These are phyloP conservation scores for Rhombomys opimus DNA, from an alignment of 2,113 vertebrate genomes.

Conservation along the genomic window DNA sequence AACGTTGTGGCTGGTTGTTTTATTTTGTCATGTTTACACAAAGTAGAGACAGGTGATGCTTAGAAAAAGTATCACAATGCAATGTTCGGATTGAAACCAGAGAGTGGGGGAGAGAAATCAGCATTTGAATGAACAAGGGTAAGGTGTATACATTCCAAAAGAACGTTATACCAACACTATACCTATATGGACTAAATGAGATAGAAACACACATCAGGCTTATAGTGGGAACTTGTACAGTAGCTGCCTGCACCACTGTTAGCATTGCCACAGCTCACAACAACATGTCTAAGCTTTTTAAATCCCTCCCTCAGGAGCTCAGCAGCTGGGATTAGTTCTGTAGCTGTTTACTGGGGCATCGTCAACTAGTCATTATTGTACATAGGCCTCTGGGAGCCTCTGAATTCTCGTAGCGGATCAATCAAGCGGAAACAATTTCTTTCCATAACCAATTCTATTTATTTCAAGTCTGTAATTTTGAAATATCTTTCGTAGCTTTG, in stretches of 20 bases:
- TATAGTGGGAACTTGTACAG: background rate
- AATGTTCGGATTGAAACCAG: too few relatives aligned
- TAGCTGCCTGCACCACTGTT: background rate
- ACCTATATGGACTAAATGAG: background rate
- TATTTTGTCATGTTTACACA: too few relatives aligned
- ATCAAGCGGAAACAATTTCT: constrained; percentile 1
- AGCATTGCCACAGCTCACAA: background rate
- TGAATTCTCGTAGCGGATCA: constrained; percentile 2
- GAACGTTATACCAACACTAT: background rate
- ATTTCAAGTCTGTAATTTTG: constrained; percentile 42
- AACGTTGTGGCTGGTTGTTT: too few relatives aligned
- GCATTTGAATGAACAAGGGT: too few relatives aligned
- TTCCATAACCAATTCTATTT: constrained; percentile 5
- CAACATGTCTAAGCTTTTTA: background rate
- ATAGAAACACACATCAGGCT: background rate
- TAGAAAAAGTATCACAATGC: too few relatives aligned
- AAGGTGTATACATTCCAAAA: too few relatives aligned
- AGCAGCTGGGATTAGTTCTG: background rate
- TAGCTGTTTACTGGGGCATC: background rate
- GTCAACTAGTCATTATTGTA: background rate
- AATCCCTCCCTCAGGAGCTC: background rate
- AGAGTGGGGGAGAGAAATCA: too few relatives aligned
- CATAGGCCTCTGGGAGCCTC: background rate
- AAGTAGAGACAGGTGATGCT: too few relatives aligned
- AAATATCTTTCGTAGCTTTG: background rate